phyloP scores from a whole-genome alignment of 2,113 vertebrate species.

The Chionodraco myersi region DNA sequence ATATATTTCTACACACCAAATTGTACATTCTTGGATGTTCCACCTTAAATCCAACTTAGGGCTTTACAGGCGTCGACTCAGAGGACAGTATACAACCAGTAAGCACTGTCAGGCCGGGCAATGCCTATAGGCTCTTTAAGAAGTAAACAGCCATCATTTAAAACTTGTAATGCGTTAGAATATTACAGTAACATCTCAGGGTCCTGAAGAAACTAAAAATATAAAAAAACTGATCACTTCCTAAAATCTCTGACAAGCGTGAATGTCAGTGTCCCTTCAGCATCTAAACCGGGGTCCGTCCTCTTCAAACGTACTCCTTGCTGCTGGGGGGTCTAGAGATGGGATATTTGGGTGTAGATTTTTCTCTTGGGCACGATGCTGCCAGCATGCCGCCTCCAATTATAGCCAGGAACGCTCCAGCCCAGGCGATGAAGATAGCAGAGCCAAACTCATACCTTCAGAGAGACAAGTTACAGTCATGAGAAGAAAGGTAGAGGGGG shows the following conservation, averaged over 20 bases:
- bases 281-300: background rate
- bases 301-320: conserved; percentile 88
- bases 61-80: conserved; percentile 23
- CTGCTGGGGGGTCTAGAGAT: conserved; percentile 79
- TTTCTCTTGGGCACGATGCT: conserved; percentile 84
- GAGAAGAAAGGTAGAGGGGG: background rate
- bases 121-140: background rate
- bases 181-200: conserved; percentile 59
- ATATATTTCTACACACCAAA: background rate
- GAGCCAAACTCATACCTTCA: conserved; percentile 90
- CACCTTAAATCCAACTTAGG: background rate
- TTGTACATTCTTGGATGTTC: background rate
- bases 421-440: conserved; percentile 92
- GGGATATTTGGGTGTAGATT: conserved; percentile 79
- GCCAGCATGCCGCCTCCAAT: conserved; percentile 88
- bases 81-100: background rate
- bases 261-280: conserved; percentile 53
- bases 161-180: conserved; percentile 43
- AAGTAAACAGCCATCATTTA: conserved; percentile 55
- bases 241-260: conserved; percentile 28
- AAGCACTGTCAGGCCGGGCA: conserved; percentile 25
- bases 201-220: conserved; percentile 39
- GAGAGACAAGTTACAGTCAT: background rate
- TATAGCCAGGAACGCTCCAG: conserved; percentile 83
- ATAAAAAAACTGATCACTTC: conserved; percentile 22